phyloP scores from a whole-genome alignment of 1,140 invertebrate species.

The Hyles euphorbiae region DNA sequence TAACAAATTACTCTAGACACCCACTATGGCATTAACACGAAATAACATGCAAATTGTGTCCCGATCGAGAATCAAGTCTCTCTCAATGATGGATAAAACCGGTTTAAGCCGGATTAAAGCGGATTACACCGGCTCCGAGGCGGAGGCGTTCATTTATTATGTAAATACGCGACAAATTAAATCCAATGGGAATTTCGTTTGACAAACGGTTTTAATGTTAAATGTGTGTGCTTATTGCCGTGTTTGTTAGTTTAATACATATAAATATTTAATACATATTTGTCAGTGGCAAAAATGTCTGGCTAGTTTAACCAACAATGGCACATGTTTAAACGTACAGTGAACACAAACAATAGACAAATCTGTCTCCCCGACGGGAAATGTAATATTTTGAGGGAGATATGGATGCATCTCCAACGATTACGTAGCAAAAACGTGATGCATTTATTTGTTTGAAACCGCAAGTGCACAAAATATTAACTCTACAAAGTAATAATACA shows the following conservation, averaged over 20 bases:
- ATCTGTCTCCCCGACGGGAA: too few relatives aligned
- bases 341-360: too few relatives aligned
- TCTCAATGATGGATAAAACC: constrained; percentile 69
- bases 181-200: constrained; percentile 69
- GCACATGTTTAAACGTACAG: too few relatives aligned
- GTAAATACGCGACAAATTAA: constrained; percentile 73
- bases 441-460: too few relatives aligned
- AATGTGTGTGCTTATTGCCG: constrained; percentile 1
- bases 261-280: too few relatives aligned
- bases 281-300: too few relatives aligned
- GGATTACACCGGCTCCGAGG: constrained; percentile 66
- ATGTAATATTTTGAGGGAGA: too few relatives aligned
- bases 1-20: constrained; percentile 26
- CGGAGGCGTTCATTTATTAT: constrained; percentile 71
- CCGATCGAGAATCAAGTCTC: constrained; percentile 70
- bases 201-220: constrained; percentile 47
- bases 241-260: constrained; percentile 8
- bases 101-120: constrained; percentile 62
- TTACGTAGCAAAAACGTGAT: too few relatives aligned
- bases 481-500: too few relatives aligned
- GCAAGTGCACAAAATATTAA: too few relatives aligned
- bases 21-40: constrained; percentile 54
- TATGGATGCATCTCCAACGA: too few relatives aligned
- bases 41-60: constrained; percentile 67
- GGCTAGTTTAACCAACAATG: too few relatives aligned